These are phyloP conservation scores for Goniozus legneri DNA, from an alignment of 1,140 invertebrate species.

Conservation along the genomic window DNA sequence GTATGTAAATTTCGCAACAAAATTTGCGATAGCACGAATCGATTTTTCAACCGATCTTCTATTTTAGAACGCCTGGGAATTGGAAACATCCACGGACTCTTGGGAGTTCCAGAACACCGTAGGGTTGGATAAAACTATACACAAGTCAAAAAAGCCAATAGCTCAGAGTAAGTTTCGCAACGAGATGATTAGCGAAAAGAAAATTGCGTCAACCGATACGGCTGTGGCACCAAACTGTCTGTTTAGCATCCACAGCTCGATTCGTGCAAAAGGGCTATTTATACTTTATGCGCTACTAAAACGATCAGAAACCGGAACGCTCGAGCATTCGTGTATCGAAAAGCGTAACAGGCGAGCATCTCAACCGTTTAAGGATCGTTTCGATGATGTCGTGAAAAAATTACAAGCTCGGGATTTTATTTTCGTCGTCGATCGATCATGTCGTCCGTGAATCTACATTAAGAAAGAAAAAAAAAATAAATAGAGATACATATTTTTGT, in stretches of 20 bases:
- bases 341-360: too few relatives aligned
- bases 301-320: background rate
- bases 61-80: conserved; percentile 64
- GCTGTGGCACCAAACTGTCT: conserved; percentile 23
- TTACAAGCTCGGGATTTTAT: too few relatives aligned
- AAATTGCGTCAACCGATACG: conserved; percentile 9
- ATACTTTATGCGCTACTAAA: conserved; percentile 14
- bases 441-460: too few relatives aligned
- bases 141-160: conserved; percentile 35
- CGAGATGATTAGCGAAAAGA: too few relatives aligned
- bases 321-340: too few relatives aligned
- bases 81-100: conserved; percentile 45
- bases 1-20: conserved; percentile 52
- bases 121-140: conserved; percentile 59
- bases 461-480: too few relatives aligned
- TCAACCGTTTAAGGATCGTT: too few relatives aligned
- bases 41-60: background rate
- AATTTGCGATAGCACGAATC: background rate
- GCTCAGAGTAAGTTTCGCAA: conserved; percentile 46
- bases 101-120: conserved; percentile 56
- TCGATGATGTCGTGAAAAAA: too few relatives aligned
- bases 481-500: too few relatives aligned
- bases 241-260: conserved; percentile 11
- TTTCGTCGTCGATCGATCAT: too few relatives aligned
- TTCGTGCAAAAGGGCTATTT: conserved; percentile 9